Evolutionary conservation across 2,888 invertebrate species (phyloP), one percentile per base, ranked within the genome.

Genomic region (Auanema freiburgensis): DNA sequence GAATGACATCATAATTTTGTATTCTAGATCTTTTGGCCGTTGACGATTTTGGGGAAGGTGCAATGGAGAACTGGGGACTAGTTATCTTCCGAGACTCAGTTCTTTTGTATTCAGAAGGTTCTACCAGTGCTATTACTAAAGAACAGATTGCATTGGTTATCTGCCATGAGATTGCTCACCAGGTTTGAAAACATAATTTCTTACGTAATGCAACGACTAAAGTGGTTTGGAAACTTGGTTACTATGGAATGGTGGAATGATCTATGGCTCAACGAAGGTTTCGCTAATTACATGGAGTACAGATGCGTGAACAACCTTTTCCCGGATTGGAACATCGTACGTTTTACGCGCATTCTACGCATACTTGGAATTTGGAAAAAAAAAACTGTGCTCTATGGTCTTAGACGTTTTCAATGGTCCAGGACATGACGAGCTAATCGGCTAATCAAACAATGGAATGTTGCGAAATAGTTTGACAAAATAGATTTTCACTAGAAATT

Each of bases 211-310:
- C 4, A 18, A 46, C 10, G 3, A 52, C n/a, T 71, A 59, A 60
- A 83, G 75, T 84, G 82, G 80, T 83, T 83, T 58, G 84, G 84
- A 10, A 84, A 84, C 59, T 61, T 83, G 40, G 81, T 84, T 8
- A 84, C 82, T 10, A 79, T 81, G 80, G 66, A 76, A 46, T 84
- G 83, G 83, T 84, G 84, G 84, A 72, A 73, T 54, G 80, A 83
- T 55, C 61, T 84, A 25, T 84, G 81, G 79, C 74, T 84, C 18
- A 84, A 84, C 62, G 84, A 84, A 66, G 84, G 83, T 25, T 84
- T 84, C 68, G 83, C 84, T 33, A 77, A 79, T 51, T 84, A 79
- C 58, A 78, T 84, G 70, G 79, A 83, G 46, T 78, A 75, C 63
- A 66, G 77, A 40, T 76, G 76, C 60, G 75, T 72, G 8, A 75